Conservation (phyloP, 2,797 vertebrate species). For the Sitta carolinensis region DNA sequence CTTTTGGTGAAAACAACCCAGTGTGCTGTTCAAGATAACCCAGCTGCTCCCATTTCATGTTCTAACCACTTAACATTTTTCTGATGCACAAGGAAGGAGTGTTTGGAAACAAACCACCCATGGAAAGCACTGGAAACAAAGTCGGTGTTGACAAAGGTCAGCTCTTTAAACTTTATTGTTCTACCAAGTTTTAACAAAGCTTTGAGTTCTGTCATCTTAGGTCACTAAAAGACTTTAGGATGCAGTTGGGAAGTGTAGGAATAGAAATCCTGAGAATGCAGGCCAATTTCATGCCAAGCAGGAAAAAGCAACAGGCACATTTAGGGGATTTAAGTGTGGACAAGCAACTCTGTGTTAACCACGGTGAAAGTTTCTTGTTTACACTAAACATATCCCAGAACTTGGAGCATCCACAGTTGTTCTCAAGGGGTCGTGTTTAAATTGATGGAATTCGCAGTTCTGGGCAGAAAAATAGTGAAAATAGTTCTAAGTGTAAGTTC, state of each 20-base stretch:
- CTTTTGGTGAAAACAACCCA: constrained; percentile 33
- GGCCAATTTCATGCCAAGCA: not conserved
- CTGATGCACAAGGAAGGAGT: not conserved
- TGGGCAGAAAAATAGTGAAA: not conserved
- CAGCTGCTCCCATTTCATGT: not conserved
- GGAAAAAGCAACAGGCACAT: not conserved
- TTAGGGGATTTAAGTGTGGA: not conserved
- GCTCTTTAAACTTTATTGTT: not conserved
- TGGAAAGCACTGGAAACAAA: constrained; percentile 5
- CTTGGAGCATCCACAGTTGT: not conserved
- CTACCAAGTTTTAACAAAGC: not conserved
- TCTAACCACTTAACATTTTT: constrained; percentile 47
- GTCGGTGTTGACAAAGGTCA: not conserved
- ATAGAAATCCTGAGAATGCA: not conserved
- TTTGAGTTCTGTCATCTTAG: not conserved
- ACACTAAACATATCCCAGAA: no score
- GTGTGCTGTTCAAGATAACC: constrained; percentile 36
- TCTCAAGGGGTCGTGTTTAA: not conserved
- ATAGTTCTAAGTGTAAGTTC: not conserved
- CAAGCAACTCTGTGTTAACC: not conserved
- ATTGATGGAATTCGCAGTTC: not conserved
- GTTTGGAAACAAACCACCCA: constrained; percentile 30
- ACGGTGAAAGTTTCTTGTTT: not conserved
- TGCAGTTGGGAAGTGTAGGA: not conserved
- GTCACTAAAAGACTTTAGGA: not conserved